phyloP scores from a whole-genome alignment of 2,797 vertebrate genomes.

The Dallia pectoralis region DNA sequence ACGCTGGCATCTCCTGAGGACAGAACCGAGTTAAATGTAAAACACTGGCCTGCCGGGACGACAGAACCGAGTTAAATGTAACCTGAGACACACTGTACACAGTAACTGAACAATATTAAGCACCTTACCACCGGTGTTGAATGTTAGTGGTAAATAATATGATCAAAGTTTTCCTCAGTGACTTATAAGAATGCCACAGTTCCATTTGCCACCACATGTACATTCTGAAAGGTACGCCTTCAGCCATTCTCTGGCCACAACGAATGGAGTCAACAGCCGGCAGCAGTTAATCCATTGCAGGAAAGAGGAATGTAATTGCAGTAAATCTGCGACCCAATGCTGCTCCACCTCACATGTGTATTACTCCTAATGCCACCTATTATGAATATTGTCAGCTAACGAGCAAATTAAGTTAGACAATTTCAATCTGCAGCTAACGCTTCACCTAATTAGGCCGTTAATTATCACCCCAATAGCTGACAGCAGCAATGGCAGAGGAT shows the following conservation, averaged over 20 bases:
- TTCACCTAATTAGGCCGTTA: conserved; percentile 67
- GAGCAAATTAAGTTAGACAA: conserved; percentile 67
- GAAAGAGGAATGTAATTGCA: not conserved
- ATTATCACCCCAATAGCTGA: conserved; percentile 55
- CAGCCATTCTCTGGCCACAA: conserved; percentile 12
- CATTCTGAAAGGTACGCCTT: conserved; percentile 14
- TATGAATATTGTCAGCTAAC: conserved; percentile 69
- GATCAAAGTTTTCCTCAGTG: conserved; percentile 28
- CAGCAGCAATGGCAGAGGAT: conserved; percentile 36
- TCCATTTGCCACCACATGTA: not conserved
- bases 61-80: conserved; percentile 3
- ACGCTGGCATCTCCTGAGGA: too few species aligned
- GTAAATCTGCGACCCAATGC: not conserved
- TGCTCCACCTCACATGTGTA: conserved; percentile 36
- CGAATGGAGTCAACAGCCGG: not conserved
- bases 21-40: too few species aligned
- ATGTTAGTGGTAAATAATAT: conserved; percentile 30
- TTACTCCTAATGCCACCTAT: conserved; percentile 62
- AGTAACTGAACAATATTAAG: not conserved
- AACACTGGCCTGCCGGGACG: too few species aligned
- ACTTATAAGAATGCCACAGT: not conserved
- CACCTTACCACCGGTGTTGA: not conserved
- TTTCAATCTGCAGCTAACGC: conserved; percentile 65
- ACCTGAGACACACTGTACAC: not conserved
- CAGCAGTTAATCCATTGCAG: not conserved